Evolutionary conservation across 2,797 vertebrate species (phyloP).

Genomic region (Nothura maculosa): DNA sequence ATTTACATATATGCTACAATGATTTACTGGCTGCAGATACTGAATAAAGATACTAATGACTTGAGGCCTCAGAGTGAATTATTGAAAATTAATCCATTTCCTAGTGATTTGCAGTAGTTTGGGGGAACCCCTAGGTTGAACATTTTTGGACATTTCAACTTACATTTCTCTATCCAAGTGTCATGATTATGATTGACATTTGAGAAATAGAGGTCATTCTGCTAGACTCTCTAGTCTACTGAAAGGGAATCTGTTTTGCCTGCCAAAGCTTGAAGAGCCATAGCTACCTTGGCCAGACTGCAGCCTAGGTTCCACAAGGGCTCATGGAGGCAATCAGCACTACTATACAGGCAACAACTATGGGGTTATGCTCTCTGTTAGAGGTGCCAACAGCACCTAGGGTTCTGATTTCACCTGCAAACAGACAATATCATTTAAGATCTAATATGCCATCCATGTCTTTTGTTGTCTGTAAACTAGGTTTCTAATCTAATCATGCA

Average conservation of each 20-base stretch:
- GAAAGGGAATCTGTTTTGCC: neutral
- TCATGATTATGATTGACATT: neutral
- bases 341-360: neutral
- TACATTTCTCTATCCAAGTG: neutral
- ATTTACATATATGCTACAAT: slow-evolving; percentile 53
- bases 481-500: neutral
- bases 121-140: neutral
- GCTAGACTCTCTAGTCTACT: neutral
- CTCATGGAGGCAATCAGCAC: neutral
- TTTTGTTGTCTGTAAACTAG: neutral
- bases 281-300: neutral
- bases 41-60: neutral
- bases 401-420: neutral
- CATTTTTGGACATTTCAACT: neutral
- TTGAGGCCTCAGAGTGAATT: slow-evolving; percentile 12
- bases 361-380: neutral
- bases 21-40: slow-evolving; percentile 36
- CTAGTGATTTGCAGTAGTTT: neutral
- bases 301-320: fast-evolving
- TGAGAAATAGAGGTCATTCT: neutral
- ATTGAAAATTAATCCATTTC: neutral
- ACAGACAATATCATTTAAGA: neutral
- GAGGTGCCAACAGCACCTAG: neutral
- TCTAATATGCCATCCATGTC: neutral
- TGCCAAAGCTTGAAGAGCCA: neutral